Conservation (phyloP, 1,140 invertebrate species). For the Dendroctonus valens region DNA sequence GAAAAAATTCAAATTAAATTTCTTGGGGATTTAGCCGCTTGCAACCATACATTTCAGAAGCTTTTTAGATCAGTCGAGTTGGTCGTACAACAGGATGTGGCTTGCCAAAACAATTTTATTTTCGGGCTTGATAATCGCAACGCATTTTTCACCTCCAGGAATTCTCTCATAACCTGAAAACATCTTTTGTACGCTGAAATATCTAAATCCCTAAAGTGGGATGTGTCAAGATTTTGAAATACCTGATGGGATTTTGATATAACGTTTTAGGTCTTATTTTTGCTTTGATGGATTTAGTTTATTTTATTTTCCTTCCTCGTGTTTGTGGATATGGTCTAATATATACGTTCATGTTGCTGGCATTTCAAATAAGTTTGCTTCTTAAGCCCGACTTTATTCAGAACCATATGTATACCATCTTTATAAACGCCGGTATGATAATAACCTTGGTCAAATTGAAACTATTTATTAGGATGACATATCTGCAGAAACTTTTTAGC, state of each 20-base stretch:
- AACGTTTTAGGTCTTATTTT: neutral
- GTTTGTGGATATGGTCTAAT: too few species aligned
- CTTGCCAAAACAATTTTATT: conserved; percentile 33
- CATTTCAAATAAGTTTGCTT: too few species aligned
- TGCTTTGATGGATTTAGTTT: neutral
- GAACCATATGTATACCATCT: too few species aligned
- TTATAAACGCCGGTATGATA: too few species aligned
- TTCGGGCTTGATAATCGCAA: conserved; percentile 28
- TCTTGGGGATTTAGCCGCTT: too few species aligned
- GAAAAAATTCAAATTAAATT: too few species aligned
- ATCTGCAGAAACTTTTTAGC: too few species aligned
- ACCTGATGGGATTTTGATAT: conserved; percentile 17
- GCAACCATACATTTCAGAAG: neutral
- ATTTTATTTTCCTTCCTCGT: too few species aligned
- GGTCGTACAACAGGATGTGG: conserved; percentile 19
- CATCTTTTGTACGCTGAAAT: conserved; percentile 20
- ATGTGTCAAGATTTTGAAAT: conserved; percentile 25
- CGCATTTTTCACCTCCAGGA: conserved; percentile 28
- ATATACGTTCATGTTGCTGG: too few species aligned
- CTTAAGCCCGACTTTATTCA: too few species aligned
- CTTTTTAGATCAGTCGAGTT: conserved; percentile 5
- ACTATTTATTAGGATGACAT: too few species aligned
- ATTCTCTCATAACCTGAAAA: conserved; percentile 21
- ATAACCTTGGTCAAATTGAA: too few species aligned
- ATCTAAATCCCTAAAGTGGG: conserved; percentile 15